Conservation (phyloP, 1,140 invertebrate genomes). For the Macrobrachium nipponense region DNA sequence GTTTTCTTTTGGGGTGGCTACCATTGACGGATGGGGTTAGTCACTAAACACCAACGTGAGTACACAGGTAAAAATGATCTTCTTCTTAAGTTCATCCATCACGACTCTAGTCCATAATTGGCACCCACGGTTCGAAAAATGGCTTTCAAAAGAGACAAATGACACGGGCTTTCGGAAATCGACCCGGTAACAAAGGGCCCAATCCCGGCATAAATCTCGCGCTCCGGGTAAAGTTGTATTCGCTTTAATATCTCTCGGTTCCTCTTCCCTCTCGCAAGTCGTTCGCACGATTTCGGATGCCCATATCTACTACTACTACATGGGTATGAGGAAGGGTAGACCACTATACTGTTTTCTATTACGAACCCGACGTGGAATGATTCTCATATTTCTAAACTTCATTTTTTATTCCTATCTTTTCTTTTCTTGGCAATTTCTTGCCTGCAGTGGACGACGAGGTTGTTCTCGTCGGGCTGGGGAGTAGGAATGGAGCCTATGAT, state of each 20-base stretch:
- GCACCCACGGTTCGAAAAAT: slow-evolving; percentile 50
- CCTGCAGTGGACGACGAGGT: too few relatives aligned
- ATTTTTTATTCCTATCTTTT: too few relatives aligned
- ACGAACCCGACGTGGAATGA: too few relatives aligned
- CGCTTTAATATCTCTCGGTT: slow-evolving; percentile 25
- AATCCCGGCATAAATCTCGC: slow-evolving; percentile 52
- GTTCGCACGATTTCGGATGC: too few relatives aligned
- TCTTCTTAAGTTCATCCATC: slow-evolving; percentile 34
- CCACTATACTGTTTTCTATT: too few relatives aligned
- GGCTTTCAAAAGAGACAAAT: slow-evolving; percentile 57
- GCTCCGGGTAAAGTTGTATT: not conserved
- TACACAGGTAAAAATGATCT: slow-evolving; percentile 39
- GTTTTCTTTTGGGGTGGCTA: not conserved
- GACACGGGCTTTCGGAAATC: slow-evolving; percentile 52
- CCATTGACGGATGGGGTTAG: not conserved
- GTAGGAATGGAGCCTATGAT: not conserved
- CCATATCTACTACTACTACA: too few relatives aligned
- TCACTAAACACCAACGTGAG: slow-evolving; percentile 23
- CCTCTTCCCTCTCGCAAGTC: too few relatives aligned
- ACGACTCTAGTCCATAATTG: slow-evolving; percentile 45
- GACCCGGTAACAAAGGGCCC: slow-evolving; percentile 44
- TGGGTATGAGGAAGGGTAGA: too few relatives aligned
- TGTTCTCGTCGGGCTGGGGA: not conserved
- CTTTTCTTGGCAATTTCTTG: too few relatives aligned
- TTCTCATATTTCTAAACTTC: too few relatives aligned